A percentile compares a stretch with the other conserved stretches of the same genome.
phyloP scores from a whole-genome alignment of 1,140 invertebrate genomes.

The Phortica variegata region DNA sequence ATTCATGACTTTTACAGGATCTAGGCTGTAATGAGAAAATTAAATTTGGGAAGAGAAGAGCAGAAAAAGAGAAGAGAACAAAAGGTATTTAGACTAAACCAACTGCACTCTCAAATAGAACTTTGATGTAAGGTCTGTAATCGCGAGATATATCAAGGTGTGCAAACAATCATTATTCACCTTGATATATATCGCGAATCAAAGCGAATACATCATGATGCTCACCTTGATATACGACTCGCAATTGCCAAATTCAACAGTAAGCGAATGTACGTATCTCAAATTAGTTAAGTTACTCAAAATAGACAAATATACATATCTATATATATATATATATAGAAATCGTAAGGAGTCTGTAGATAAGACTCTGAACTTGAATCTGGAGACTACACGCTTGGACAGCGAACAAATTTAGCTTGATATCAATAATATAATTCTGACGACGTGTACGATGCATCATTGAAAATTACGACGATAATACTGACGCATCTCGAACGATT shows the following conservation, averaged over 20 bases:
- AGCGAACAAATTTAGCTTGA: no score
- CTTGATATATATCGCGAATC: slow-evolving; percentile 29
- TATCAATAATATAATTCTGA: no score
- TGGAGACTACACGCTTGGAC: no score
- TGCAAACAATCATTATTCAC: slow-evolving; percentile 23
- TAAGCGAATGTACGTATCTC: no score
- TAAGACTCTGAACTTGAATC: no score
- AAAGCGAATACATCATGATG: slow-evolving; percentile 28
- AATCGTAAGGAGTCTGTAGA: no score
- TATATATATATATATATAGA: not conserved
- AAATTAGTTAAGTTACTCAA: no score
- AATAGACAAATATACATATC: no score
- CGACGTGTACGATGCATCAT: no score
- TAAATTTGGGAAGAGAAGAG: not conserved
- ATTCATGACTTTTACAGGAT: slow-evolving; percentile 65
- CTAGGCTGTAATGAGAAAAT: slow-evolving; percentile 30
- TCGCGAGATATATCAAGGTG: slow-evolving; percentile 24
- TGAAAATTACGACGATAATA: no score
- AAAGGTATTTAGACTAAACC: slow-evolving; percentile 12
- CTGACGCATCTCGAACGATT: no score
- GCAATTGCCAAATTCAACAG: no score
- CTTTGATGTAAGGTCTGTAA: not conserved
- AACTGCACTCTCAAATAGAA: not conserved
- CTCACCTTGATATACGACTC: slow-evolving; percentile 28
- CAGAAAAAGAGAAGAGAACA: slow-evolving; percentile 3